Base-by-base conservation (phyloP, 2,797 vertebrate species). In the Gymnoscopelus microlampas region DNA sequence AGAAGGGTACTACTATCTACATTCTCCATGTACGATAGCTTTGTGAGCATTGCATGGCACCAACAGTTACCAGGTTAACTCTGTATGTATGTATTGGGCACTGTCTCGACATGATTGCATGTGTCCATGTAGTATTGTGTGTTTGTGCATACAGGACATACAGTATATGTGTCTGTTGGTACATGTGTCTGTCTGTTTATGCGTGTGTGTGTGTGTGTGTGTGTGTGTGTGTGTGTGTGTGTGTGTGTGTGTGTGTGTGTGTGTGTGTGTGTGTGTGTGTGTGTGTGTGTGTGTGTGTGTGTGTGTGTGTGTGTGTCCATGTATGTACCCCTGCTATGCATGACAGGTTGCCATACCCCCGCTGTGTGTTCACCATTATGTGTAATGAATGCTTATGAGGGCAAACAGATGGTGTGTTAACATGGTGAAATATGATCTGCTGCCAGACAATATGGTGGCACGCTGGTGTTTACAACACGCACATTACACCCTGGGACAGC, bases 331-430 rank as follows among this genome's bases (percentile, higher is more conserved):
- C 66, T 7, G 32, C 73, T 80, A 77, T 82, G 39, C 54, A 61
- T 78, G 82, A 82, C 84, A 79, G 76, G 77, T 79, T 83, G 87
- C 87, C 85, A 85, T 51, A 55, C 39, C 39, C 66, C 72, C 60
- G 85, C 85, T 87, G 85, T 82, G 86, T 87, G 77, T 78, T 79
- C 83, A 83, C 87, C 87, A 91, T 91, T 91, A 88, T 89, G 87
- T 89, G 88, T 92, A 92, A 91, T 92, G 89, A 89, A 93, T 91
- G 88, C 84, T 91, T 89, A 92, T 89, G 87, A 87, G 86, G 85
- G 79, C 84, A 89, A 93, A 91, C 94, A 95, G 94, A 95, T 95
- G 94, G 93, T 83, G 88, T 89, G 92, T 93, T 94, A 94, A 94
- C 92, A 91, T 88, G 85, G 88, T 93, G 90, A 94, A 94, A 93